Evolutionary conservation across 2,888 invertebrate genomes (phyloP).

Genomic region (Gibbula magus): DNA sequence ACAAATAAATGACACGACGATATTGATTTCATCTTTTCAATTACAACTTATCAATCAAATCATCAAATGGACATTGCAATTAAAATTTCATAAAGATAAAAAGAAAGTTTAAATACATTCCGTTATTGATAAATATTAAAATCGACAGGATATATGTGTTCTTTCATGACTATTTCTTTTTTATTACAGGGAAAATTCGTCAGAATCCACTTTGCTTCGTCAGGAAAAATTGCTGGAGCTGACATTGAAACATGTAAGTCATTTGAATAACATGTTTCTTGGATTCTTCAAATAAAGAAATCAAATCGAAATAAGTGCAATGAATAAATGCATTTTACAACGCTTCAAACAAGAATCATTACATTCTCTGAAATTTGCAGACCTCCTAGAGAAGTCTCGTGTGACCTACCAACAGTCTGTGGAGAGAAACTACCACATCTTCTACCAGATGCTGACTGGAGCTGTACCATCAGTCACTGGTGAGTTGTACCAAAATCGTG

Average conservation of each 20-base stretch:
- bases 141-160: no score
- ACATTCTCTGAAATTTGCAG: slow-evolving; percentile 77
- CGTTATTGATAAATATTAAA: no score
- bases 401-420: slow-evolving; percentile 97
- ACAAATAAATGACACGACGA: not conserved
- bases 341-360: no score
- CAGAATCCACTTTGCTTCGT: slow-evolving; percentile 99
- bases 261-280: not conserved
- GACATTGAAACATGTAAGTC: slow-evolving; percentile 97
- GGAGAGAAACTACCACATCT: slow-evolving; percentile 99
- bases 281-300: not conserved
- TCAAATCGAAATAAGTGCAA: not conserved
- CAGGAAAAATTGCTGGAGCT: slow-evolving; percentile 99
- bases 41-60: no score
- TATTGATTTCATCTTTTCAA: not conserved
- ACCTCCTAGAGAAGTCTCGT: slow-evolving; percentile 99
- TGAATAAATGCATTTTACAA: not conserved
- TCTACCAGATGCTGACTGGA: slow-evolving; percentile 90
- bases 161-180: no score
- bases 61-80: no score
- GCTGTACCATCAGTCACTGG: slow-evolving; percentile 59
- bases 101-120: no score
- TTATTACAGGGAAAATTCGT: slow-evolving; percentile 96
- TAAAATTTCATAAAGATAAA: no score
- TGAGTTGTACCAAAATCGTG: no score